These are phyloP conservation scores for Melipona quadrifasciata DNA, from an alignment of 1,140 invertebrate genomes.

Conservation along the genomic window DNA sequence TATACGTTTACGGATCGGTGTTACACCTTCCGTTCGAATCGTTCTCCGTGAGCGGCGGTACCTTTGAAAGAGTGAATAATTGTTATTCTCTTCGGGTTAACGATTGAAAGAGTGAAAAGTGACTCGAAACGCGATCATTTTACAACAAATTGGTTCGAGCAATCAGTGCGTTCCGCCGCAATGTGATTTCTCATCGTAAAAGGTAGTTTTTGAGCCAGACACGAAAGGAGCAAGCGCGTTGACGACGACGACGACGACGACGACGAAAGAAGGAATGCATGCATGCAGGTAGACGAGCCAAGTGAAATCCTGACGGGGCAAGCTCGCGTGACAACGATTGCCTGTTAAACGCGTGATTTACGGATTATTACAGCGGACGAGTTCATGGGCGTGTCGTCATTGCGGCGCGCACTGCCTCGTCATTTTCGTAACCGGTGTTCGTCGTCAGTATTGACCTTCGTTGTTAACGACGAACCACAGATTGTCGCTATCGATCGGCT, in stretches of 20 bases:
- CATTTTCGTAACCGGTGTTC: conserved; percentile 14
- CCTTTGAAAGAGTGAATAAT: too few species aligned
- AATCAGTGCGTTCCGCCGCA: too few species aligned
- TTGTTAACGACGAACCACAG: conserved; percentile 35
- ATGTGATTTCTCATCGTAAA: too few species aligned
- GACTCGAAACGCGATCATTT: too few species aligned
- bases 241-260: conserved; percentile 21
- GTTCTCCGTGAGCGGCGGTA: not conserved
- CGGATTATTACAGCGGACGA: conserved; percentile 47
- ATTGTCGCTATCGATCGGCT: conserved; percentile 42
- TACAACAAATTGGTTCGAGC: too few species aligned
- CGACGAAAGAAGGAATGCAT: conserved; percentile 42
- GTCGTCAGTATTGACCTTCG: conserved; percentile 47
- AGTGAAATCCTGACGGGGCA: conserved; percentile 19
- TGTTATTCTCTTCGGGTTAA: not conserved
- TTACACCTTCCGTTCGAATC: not conserved
- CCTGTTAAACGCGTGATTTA: conserved; percentile 45
- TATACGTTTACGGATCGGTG: not conserved
- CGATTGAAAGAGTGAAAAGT: not conserved
- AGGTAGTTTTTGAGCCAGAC: too few species aligned
- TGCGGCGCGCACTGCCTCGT: conserved; percentile 19
- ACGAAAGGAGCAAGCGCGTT: not conserved
- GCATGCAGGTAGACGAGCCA: conserved; percentile 4
- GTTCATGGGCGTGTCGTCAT: conserved; percentile 58
- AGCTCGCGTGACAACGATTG: conserved; percentile 22